A percentile compares a stretch with the other conserved stretches of the same genome.
phyloP scores from a whole-genome alignment of 2,888 invertebrate species.

The Alcis repandata region DNA sequence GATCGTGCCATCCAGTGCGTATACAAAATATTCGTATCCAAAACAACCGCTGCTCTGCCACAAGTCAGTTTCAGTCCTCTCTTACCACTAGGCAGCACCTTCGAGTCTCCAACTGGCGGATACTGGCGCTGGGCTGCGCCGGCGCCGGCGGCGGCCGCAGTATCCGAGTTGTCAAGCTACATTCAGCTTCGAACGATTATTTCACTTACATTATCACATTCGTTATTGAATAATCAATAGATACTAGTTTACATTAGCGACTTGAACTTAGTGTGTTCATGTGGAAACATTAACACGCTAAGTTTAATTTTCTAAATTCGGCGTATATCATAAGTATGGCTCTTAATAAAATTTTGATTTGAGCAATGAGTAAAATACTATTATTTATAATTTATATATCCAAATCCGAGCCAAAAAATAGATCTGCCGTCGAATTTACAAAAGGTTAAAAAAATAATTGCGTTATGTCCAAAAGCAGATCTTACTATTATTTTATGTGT shows the following conservation, averaged over 20 bases:
- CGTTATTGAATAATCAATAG: constrained; percentile 75
- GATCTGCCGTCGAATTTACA: constrained; percentile 77
- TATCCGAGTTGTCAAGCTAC: constrained; percentile 67
- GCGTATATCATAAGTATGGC: constrained; percentile 75
- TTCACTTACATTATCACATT: constrained; percentile 81
- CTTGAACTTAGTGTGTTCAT: no score
- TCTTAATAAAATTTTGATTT: constrained; percentile 81
- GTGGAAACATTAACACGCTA: constrained; percentile 77
- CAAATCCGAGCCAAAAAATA: constrained; percentile 85
- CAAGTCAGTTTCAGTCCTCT: constrained; percentile 68
- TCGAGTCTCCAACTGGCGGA: constrained; percentile 68
- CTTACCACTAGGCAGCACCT: constrained; percentile 78
- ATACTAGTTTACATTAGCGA: constrained; percentile 74
- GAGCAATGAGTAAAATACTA: constrained; percentile 82
- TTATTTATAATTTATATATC: constrained; percentile 66
- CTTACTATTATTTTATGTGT: constrained; percentile 79
- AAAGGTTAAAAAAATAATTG: constrained; percentile 79
- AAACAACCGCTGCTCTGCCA: constrained; percentile 60
- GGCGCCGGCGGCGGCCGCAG: constrained; percentile 25
- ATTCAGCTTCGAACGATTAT: constrained; percentile 66
- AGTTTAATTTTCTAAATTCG: constrained; percentile 73
- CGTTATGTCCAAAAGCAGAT: constrained; percentile 79
- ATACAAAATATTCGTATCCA: constrained; percentile 56
- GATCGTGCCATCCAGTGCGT: constrained; percentile 47
- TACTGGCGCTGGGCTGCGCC: constrained; percentile 46